Base-by-base conservation (phyloP, 1,140 invertebrate genomes). In the Xylocopa sonorina region DNA sequence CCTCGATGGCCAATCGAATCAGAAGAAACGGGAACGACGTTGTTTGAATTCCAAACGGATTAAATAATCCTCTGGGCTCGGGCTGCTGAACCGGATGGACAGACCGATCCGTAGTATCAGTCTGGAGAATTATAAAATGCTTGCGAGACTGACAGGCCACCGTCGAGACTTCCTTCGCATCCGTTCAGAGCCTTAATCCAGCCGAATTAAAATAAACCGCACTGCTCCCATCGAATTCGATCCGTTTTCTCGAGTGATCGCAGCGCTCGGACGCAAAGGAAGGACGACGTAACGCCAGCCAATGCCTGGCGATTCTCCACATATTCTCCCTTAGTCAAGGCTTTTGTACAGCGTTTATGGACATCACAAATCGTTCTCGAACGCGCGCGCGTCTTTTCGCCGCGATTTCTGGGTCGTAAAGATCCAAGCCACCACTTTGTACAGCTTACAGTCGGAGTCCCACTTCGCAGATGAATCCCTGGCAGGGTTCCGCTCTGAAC, bases 331-430 rank as follows among this genome's bases (percentile, higher is more conserved):
- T 14, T n/a, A n/a, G n/a, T n/a, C n/a, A 32, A 74, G 60, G 72
- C 46, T 9, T 74, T 74, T 64, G 57, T 74, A 74, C 72, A 66
- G 72, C 72, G 50, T 16, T 32, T 10, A 51, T 51, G 34, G 60
- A 66, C 72, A 14, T 24, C 48, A 74, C 72, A 74, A 74, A 34
- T 16, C 1, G 24, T 64, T 24, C 24, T 29, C 16, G 12, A 2
- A 27, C 14, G 29, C 7, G 38, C 24, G 43, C 29, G 46, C 12
- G n/a, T 27, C 18, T 64, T 34, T 38, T 62, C 18, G 0, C n/a
- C 1, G 27, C 0, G 14, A 64, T 29, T 21, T 43, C 16, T 29
- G 16, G n/a, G 9, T 32, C 43, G 14, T 7, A 27, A 21, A 16
- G 18, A 2, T 9, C 1, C 9, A 53, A 74, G 72, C 46, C 32